Evolutionary conservation across 2,888 invertebrate genomes (phyloP).

Genomic region (Hydrotaea diabolus): DNA sequence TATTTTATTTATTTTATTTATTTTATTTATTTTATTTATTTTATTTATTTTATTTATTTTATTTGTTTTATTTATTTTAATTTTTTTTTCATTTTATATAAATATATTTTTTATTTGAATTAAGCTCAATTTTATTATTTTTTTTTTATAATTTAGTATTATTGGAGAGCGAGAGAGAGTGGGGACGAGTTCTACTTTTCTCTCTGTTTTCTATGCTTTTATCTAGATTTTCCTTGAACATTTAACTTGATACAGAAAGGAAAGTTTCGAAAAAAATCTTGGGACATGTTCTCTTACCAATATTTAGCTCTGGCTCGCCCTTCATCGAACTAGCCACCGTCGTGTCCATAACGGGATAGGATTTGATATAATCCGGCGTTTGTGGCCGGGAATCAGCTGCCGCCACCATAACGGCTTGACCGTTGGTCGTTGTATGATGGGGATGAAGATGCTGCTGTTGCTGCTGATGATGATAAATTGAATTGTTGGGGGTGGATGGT

Average conservation of each 20-base stretch:
- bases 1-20: no score
- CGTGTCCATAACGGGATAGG: conserved; percentile 81
- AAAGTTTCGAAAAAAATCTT: background rate
- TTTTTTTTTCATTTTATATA: no score
- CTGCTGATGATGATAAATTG: conserved; percentile 31
- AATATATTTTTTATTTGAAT: no score
- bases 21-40: no score
- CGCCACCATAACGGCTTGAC: conserved; percentile 71
- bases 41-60: no score
- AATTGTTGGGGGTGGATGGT: conserved; percentile 24
- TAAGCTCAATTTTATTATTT: no score
- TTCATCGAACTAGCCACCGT: conserved; percentile 81
- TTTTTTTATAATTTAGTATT: no score
- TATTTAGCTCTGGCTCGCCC: conserved; percentile 80
- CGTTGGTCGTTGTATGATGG: conserved; percentile 15
- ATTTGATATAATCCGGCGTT: conserved; percentile 80
- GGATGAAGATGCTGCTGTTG: conserved; percentile 39
- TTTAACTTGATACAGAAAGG: background rate
- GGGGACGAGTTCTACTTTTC: no score
- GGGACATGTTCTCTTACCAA: conserved; percentile 76
- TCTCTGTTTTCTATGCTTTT: no score
- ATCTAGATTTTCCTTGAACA: background rate
- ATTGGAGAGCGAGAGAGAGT: no score
- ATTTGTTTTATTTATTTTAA: no score
- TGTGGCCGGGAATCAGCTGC: conserved; percentile 78